Conservation (phyloP, 2,113 vertebrate species). For the Corvus hawaiiensis region DNA sequence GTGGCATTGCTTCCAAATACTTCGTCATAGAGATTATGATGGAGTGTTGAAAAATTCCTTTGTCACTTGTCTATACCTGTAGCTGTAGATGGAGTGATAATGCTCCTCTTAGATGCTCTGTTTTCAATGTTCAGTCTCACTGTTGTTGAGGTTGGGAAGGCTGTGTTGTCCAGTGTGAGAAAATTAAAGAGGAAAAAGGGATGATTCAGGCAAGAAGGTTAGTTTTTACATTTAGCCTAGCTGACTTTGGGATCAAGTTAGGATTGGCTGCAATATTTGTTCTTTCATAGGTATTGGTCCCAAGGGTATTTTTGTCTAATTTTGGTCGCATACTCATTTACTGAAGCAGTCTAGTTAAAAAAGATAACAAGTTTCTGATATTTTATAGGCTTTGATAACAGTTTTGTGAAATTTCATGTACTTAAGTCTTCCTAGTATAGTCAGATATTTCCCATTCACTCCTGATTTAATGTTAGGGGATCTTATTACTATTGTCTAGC, state of each 20-base stretch:
- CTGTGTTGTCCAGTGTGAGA: not conserved
- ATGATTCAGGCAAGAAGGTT: not conserved
- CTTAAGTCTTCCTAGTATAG: not conserved
- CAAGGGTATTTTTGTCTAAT: not conserved
- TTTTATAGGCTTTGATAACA: not conserved
- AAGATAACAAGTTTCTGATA: not conserved
- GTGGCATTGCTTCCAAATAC: not conserved
- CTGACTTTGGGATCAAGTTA: not conserved
- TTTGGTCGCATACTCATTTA: not conserved
- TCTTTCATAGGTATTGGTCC: not conserved
- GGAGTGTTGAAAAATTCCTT: not conserved
- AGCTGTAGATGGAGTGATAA: not conserved
- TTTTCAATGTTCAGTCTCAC: not conserved
- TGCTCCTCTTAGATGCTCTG: not conserved
- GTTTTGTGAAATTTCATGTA: not conserved
- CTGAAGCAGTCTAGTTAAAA: not conserved
- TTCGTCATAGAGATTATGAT: not conserved
- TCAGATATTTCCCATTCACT: not conserved
- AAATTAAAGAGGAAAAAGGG: not conserved
- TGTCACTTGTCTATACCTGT: fast-evolving
- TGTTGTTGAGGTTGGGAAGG: not conserved
- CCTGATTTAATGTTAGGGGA: not conserved
- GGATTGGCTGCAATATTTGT: not conserved
- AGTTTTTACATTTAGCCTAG: not conserved
- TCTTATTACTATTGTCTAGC: not conserved